These are phyloP conservation scores for Conops quadrifasciatus DNA, from an alignment of 2,888 invertebrate species.

Conservation along the genomic window DNA sequence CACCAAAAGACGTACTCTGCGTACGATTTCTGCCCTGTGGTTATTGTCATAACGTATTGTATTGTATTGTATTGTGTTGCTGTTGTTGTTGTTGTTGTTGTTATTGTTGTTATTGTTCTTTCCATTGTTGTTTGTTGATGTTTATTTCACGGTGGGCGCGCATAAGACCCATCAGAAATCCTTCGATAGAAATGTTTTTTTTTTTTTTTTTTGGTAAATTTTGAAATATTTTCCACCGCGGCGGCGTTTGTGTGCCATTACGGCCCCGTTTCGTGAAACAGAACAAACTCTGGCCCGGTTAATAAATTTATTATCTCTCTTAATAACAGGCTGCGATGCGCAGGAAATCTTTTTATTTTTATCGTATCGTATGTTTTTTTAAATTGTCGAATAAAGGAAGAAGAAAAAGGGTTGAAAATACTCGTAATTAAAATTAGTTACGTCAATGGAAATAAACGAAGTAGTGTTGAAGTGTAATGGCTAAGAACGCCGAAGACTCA, in stretches of 20 bases:
- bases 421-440: too few species aligned
- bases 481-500: too few species aligned
- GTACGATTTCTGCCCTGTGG: not conserved
- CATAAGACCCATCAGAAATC: constrained; percentile 35
- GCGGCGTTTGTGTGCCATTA: constrained; percentile 26
- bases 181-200: constrained; percentile 37
- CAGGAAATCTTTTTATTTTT: constrained; percentile 12
- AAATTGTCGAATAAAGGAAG: not conserved
- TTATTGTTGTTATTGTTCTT: constrained; percentile 35
- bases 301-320: constrained; percentile 12
- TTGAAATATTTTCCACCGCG: constrained; percentile 47
- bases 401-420: not conserved
- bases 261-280: not conserved
- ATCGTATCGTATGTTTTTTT: too few species aligned
- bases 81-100: constrained; percentile 18
- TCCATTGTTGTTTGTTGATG: constrained; percentile 43
- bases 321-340: not conserved
- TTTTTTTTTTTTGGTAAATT: constrained; percentile 28
- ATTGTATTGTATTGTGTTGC: not conserved
- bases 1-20: not conserved
- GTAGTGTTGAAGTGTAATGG: too few species aligned
- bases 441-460: too few species aligned
- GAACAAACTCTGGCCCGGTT: not conserved
- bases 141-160: constrained; percentile 47
- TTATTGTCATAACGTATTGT: not conserved